These are phyloP conservation scores for Odontomachus brunneus DNA, from an alignment of 1,140 invertebrate species.

Conservation along the genomic window DNA sequence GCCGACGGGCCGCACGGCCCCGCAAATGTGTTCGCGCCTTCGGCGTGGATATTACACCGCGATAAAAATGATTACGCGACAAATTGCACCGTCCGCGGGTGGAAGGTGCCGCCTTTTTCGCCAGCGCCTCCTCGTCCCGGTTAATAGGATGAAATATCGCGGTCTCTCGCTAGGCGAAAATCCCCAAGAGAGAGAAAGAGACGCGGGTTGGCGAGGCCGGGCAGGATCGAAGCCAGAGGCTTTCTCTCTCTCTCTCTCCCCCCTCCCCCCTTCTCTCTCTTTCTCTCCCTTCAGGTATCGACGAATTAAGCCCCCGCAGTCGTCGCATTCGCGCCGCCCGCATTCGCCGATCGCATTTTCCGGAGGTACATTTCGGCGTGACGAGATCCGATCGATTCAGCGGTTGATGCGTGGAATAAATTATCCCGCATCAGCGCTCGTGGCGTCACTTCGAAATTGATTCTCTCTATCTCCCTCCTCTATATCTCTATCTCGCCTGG, in stretches of 20 bases:
- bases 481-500: conserved; percentile 52
- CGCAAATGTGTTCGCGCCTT: conserved; percentile 53
- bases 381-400: conserved; percentile 60
- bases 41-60: conserved; percentile 51
- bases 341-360: conserved; percentile 61
- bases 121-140: conserved; percentile 19
- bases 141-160: conserved; percentile 60
- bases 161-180: conserved; percentile 21
- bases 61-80: conserved; percentile 63
- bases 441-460: conserved; percentile 60
- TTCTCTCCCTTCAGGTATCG: conserved; percentile 46
- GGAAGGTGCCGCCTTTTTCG: conserved; percentile 15
- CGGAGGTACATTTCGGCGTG: conserved; percentile 55
- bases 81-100: conserved; percentile 46
- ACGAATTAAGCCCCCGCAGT: conserved; percentile 52
- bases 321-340: conserved; percentile 49
- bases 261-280: conserved; percentile 15
- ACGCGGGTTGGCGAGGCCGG: neutral
- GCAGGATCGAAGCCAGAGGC: conserved; percentile 3
- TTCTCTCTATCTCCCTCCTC: conserved; percentile 56
- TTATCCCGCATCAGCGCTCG: conserved; percentile 62
- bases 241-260: conserved; percentile 41
- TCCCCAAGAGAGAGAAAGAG: neutral
- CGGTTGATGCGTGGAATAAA: conserved; percentile 62
- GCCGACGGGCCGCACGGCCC: conserved; percentile 19